Evolutionary conservation across 2,797 vertebrate species (phyloP), one percentile per base, ranked within the genome.

Genomic region (Tangara arthus): DNA sequence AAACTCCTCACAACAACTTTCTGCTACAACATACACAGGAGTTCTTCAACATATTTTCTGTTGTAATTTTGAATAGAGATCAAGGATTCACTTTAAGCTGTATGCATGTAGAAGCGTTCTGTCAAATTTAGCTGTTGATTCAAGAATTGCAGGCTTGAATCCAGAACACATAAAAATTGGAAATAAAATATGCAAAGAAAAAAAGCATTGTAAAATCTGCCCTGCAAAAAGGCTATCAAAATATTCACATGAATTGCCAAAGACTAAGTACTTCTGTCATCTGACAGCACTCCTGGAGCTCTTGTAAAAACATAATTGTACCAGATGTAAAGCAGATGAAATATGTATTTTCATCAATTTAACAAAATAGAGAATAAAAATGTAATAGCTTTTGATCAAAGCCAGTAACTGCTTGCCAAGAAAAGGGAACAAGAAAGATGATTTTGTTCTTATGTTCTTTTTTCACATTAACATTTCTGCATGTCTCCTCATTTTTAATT

Each of bases 381-480:
- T 69, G 21, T 69, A 83, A 75, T 46, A 65, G 46, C 12, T 91
- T 91, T 86, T 94, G 88, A 86, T 90, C 72, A 94, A 95, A 96
- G 69, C 42, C 50, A 82, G 47, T n/a, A 83, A 69, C 32, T 73
- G 22, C 66, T 87, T 89, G 73, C 18, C 55, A 89, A 42, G 75
- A 87, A 82, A 42, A 72, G 24, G 59, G 55, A 66, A 37, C 16
- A 85, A 70, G 23, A 71, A 20, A 53, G 19, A 86, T 76, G 1
- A 77, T 71, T 68, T 82, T 87, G 8, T 61, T 89, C 53, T 11
- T 47, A 13, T 34, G 16, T 42, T 56, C 10, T 49, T 82, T 84
- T 91, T 79, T 59, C 46, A 70, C 34, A 60, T 64, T 47, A 68
- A 49, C 3, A 11, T 89, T 89, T 90, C 35, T 82, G 7, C 30